These are phyloP conservation scores for Andrena dorsata DNA, from an alignment of 2,888 invertebrate species.

Conservation along the genomic window DNA sequence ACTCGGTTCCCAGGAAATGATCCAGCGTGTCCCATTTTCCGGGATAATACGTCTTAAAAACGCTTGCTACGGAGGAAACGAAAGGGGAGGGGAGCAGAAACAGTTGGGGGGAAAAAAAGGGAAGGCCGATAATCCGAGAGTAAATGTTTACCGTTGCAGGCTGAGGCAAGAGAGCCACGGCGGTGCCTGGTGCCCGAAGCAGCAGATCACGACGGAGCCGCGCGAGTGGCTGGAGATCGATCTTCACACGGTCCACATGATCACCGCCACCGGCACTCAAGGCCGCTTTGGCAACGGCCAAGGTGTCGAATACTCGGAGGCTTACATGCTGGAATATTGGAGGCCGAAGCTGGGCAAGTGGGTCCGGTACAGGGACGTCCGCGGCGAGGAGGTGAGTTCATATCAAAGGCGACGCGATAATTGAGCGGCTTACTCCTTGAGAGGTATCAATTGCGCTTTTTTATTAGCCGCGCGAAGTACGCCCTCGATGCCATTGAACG, in stretches of 20 bases:
- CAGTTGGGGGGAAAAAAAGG: constrained; percentile 58
- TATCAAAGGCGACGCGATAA: constrained; percentile 33
- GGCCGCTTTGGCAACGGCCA: constrained; percentile 97
- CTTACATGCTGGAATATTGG: constrained; percentile 94
- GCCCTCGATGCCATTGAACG: not conserved
- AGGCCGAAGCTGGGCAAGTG: constrained; percentile 92
- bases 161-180: constrained; percentile 93
- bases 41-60: constrained; percentile 21
- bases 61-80: not conserved
- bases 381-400: constrained; percentile 90
- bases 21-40: constrained; percentile 28
- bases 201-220: constrained; percentile 91
- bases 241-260: constrained; percentile 91
- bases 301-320: constrained; percentile 94
- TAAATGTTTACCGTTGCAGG: constrained; percentile 86
- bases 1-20: constrained; percentile 23
- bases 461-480: not conserved
- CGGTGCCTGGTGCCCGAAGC: constrained; percentile 97
- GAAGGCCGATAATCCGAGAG: constrained; percentile 65
- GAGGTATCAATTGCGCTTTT: constrained; percentile 30
- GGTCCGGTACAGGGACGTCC: constrained; percentile 91
- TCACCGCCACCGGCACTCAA: constrained; percentile 93
- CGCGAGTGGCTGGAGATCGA: constrained; percentile 93
- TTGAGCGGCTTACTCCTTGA: not conserved
- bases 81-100: not conserved